Conservation (phyloP, 2,888 invertebrate species). For the Tridacna crocea region DNA sequence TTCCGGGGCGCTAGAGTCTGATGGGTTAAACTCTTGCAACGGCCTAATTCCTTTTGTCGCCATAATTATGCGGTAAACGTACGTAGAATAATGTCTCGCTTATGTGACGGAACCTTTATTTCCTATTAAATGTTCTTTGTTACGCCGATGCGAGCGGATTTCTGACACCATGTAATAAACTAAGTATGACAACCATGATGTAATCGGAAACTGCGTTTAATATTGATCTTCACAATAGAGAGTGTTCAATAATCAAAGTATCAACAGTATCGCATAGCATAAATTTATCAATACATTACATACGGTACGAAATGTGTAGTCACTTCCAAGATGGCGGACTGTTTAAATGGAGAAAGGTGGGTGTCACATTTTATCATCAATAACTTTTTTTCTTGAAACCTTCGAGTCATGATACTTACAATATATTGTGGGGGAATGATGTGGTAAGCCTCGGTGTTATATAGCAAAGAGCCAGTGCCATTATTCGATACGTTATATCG, state of each 20-base stretch:
- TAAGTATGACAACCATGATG: not conserved
- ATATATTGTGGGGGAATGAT: too few relatives aligned
- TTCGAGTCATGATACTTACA: too few relatives aligned
- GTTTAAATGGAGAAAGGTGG: too few relatives aligned
- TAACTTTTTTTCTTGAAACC: too few relatives aligned
- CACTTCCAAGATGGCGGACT: too few relatives aligned
- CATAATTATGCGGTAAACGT: constrained; percentile 11
- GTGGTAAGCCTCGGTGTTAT: not conserved
- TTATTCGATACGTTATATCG: too few relatives aligned
- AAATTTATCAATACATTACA: not conserved
- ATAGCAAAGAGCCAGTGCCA: too few relatives aligned
- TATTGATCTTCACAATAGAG: not conserved
- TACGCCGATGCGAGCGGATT: constrained; percentile 6
- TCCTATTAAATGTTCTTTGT: not conserved
- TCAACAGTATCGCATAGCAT: not conserved
- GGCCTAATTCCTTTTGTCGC: constrained; percentile 22
- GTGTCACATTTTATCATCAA: too few relatives aligned
- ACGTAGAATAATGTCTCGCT: not conserved
- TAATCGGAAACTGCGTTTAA: not conserved
- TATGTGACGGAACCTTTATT: not conserved
- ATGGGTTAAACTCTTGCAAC: constrained; percentile 38
- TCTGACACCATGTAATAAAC: constrained; percentile 42
- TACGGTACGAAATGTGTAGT: too few relatives aligned
- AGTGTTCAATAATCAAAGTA: constrained; percentile 1
- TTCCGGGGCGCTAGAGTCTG: constrained; percentile 41